phyloP scores from a whole-genome alignment of 64 coral and sea anemone genomes.

The Actinia equina region DNA sequence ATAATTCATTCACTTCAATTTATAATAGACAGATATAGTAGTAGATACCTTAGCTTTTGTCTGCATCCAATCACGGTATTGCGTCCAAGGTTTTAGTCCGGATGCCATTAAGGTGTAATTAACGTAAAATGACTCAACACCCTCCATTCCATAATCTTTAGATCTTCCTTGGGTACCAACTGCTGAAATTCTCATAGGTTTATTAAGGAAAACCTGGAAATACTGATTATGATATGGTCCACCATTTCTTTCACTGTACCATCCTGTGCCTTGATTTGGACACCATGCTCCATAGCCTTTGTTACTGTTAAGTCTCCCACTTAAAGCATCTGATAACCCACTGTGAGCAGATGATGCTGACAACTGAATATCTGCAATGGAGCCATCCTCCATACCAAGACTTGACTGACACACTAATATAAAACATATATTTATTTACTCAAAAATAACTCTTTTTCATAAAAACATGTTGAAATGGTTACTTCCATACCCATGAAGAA shows the following conservation, averaged over 20 bases:
- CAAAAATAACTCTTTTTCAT: too few species aligned
- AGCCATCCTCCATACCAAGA: slow-evolving; percentile 45
- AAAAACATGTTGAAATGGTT: too few species aligned
- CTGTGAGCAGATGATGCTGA: slow-evolving; percentile 13
- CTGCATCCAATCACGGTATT: neutral
- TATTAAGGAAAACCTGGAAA: slow-evolving; percentile 23
- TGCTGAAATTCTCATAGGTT: slow-evolving; percentile 15
- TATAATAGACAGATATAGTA: neutral
- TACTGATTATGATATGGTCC: slow-evolving; percentile 49
- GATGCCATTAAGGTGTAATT: slow-evolving; percentile 20
- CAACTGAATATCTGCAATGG: slow-evolving; percentile 39
- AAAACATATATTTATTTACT: too few species aligned
- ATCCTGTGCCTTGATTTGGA: neutral
- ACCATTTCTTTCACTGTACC: neutral
- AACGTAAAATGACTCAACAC: slow-evolving; percentile 20
- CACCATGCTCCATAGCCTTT: slow-evolving; percentile 38
- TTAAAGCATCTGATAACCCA: neutral
- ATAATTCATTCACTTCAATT: too few species aligned
- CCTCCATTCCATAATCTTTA: neutral
- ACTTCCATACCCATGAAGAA: too few species aligned
- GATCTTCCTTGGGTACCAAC: slow-evolving; percentile 46
- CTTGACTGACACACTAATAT: slow-evolving; percentile 1
- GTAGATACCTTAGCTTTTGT: neutral
- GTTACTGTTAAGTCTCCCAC: slow-evolving; percentile 18
- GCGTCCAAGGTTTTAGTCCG: neutral